Evolutionary conservation across 2,888 invertebrate species (phyloP).

Genomic region (Oxycera nigricornis): DNA sequence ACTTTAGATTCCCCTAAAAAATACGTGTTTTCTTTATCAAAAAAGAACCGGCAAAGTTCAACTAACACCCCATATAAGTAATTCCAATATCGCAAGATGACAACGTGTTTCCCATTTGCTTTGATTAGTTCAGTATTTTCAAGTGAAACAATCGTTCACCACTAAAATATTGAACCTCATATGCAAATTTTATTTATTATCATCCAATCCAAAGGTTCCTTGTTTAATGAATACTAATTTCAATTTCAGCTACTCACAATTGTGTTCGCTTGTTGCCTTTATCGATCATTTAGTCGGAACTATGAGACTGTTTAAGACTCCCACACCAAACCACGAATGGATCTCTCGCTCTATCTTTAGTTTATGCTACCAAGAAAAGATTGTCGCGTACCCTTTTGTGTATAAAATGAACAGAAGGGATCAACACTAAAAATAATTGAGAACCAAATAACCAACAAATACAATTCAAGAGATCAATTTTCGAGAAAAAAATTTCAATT

Average conservation of each 20-base stretch:
- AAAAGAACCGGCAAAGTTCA: too few species aligned
- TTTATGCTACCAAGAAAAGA: background rate
- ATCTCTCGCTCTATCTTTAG: conserved; percentile 12
- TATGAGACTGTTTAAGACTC: conserved; percentile 80
- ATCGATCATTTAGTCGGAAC: conserved; percentile 89
- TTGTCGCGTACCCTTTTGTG: background rate
- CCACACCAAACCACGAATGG: background rate
- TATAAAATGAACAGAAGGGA: background rate
- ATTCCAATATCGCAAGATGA: too few species aligned
- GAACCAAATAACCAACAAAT: background rate
- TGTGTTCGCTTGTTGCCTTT: conserved; percentile 90
- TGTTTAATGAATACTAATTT: too few species aligned
- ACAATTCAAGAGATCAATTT: background rate
- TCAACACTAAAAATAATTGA: background rate
- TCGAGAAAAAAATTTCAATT: background rate
- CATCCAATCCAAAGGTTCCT: too few species aligned
- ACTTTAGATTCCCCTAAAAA: too few species aligned
- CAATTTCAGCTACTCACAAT: conserved; percentile 81
- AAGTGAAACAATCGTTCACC: too few species aligned
- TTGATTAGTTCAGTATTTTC: too few species aligned
- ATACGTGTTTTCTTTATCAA: too few species aligned
- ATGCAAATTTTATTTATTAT: too few species aligned
- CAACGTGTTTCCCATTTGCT: too few species aligned
- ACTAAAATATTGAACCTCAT: too few species aligned
- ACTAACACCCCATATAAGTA: too few species aligned